These are phyloP conservation scores for Sisyra nigra DNA, from an alignment of 2,888 invertebrate genomes.

Conservation along the genomic window DNA sequence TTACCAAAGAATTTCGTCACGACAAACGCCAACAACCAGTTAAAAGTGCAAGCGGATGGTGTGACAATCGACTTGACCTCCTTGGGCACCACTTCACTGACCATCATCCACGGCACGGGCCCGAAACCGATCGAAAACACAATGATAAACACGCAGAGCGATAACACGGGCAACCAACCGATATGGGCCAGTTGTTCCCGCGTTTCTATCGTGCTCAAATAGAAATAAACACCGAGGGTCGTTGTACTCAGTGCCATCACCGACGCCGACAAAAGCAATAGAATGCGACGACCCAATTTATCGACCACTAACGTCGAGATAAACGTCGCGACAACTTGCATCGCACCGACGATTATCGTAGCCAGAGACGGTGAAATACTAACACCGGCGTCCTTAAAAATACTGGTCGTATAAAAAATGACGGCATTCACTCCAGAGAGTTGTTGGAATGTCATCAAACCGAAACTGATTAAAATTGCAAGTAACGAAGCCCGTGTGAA, in stretches of 20 bases:
- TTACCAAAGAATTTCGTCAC: constrained; percentile 58
- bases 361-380: constrained; percentile 39
- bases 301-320: constrained; percentile 65
- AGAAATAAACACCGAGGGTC: constrained; percentile 57
- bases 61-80: constrained; percentile 63
- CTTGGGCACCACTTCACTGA: constrained; percentile 65
- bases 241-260: constrained; percentile 54
- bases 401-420: constrained; percentile 59
- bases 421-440: constrained; percentile 71
- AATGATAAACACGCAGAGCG: constrained; percentile 59
- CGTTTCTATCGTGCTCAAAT: constrained; percentile 26
- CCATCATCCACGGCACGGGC: constrained; percentile 78
- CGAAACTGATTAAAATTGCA: constrained; percentile 53
- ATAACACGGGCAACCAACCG: constrained; percentile 58
- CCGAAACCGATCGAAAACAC: constrained; percentile 75
- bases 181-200: constrained; percentile 32
- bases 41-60: constrained; percentile 63
- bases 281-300: constrained; percentile 56
- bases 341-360: constrained; percentile 67
- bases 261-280: constrained; percentile 53
- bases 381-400: constrained; percentile 52
- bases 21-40: constrained; percentile 67
- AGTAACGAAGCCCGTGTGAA: constrained; percentile 44
- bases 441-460: constrained; percentile 83
- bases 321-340: constrained; percentile 56